phyloP scores from a whole-genome alignment of 2,113 vertebrate species.

The Saguinus midas region DNA sequence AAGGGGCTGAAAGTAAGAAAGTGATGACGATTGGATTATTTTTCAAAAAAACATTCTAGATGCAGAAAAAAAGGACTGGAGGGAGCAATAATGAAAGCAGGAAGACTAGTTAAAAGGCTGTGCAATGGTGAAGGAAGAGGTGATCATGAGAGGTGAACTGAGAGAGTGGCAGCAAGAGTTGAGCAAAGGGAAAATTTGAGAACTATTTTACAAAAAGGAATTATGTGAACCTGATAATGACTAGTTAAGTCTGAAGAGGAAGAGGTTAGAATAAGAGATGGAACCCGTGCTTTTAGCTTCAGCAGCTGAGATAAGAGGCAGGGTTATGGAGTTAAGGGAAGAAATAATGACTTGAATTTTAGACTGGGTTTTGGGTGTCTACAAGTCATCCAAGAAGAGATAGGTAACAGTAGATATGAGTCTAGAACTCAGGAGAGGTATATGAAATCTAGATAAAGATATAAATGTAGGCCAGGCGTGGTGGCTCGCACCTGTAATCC shows the following conservation, averaged over 20 bases:
- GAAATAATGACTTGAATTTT: not conserved
- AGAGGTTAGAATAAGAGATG: not conserved
- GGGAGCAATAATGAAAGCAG: not conserved
- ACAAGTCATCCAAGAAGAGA: not conserved
- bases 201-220: not conserved
- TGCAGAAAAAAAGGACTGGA: not conserved
- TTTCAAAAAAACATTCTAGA: not conserved
- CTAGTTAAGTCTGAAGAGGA: not conserved
- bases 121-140: not conserved
- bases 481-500: too few relatives aligned
- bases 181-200: not conserved
- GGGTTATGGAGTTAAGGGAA: not conserved
- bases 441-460: not conserved
- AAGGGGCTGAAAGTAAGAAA: not conserved
- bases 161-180: not conserved
- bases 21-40: not conserved
- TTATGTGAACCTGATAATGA: not conserved
- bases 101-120: not conserved
- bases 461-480: not conserved
- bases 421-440: not conserved
- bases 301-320: not conserved
- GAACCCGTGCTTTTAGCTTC: not conserved
- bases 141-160: not conserved
- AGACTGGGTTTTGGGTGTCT: not conserved
- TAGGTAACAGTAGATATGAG: not conserved